Conservation (phyloP, 2,888 invertebrate species). For the Pseudanteris insignis region DNA sequence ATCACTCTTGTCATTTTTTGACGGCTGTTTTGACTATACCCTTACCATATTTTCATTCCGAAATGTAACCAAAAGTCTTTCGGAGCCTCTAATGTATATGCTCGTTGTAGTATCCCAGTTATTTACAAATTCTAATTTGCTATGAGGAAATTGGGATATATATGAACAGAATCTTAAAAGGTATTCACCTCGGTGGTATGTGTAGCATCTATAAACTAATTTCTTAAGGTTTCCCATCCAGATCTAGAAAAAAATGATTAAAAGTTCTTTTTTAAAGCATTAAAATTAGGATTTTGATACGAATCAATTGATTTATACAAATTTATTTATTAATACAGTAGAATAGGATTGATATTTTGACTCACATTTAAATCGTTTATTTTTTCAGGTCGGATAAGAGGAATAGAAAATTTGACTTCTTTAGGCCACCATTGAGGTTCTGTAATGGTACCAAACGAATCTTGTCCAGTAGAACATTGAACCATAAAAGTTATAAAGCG, state of each 20-base stretch:
- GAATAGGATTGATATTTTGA: no score
- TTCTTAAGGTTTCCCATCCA: slow-evolving; percentile 74
- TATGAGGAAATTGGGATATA: slow-evolving; percentile 73
- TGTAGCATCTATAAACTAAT: slow-evolving; percentile 76
- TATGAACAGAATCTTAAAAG: slow-evolving; percentile 77
- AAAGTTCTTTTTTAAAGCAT: slow-evolving; percentile 1
- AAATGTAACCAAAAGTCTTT: slow-evolving; percentile 77
- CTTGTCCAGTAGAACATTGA: slow-evolving; percentile 77
- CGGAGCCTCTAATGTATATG: slow-evolving; percentile 73
- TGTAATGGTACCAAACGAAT: slow-evolving; percentile 68
- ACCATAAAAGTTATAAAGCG: slow-evolving; percentile 80
- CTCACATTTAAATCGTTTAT: slow-evolving; percentile 68
- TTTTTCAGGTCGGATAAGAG: slow-evolving; percentile 71
- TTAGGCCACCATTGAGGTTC: slow-evolving; percentile 79
- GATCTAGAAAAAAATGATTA: slow-evolving; percentile 60
- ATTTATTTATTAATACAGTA: no score
- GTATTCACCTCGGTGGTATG: slow-evolving; percentile 77
- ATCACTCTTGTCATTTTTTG: slow-evolving; percentile 1
- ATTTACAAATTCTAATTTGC: slow-evolving; percentile 75
- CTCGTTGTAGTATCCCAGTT: slow-evolving; percentile 80
- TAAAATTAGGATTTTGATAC: background rate
- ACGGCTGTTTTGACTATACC: background rate
- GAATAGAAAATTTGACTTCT: slow-evolving; percentile 74
- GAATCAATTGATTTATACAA: no score
- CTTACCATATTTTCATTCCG: slow-evolving; percentile 77